These are phyloP conservation scores for Cebus imitator DNA, from an alignment of 2,113 vertebrate species.

Conservation along the genomic window DNA sequence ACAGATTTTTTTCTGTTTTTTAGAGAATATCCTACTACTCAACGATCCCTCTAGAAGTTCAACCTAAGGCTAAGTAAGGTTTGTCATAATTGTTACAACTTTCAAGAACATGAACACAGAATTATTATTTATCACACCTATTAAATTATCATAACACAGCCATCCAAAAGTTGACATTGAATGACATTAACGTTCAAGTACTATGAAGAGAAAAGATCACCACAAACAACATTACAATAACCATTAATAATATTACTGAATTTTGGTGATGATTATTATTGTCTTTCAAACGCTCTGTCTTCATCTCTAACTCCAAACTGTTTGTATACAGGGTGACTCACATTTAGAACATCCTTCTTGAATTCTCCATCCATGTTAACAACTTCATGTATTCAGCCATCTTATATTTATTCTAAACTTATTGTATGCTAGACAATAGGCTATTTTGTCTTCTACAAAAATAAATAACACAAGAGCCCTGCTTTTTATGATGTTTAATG, in stretches of 20 bases:
- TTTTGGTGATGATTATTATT: neutral
- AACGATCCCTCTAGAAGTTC: neutral
- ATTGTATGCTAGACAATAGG: neutral
- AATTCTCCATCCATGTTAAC: neutral
- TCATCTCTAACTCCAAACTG: neutral
- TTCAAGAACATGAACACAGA: neutral
- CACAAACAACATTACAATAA: neutral
- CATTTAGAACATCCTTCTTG: neutral
- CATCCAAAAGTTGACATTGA: neutral
- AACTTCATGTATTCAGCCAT: neutral
- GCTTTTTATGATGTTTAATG: neutral
- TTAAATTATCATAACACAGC: neutral
- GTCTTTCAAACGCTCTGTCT: neutral
- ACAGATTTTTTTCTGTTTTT: neutral
- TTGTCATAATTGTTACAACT: neutral
- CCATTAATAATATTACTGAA: neutral
- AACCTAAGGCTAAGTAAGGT: neutral
- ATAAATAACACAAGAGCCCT: neutral
- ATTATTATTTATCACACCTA: neutral
- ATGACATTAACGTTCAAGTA: neutral
- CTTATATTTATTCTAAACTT: neutral
- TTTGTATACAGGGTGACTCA: neutral
- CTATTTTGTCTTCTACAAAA: neutral
- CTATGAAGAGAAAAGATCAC: neutral
- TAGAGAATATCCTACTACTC: neutral